Conservation (phyloP, 2,113 vertebrate genomes). For the Chinchilla lanigera region DNA sequence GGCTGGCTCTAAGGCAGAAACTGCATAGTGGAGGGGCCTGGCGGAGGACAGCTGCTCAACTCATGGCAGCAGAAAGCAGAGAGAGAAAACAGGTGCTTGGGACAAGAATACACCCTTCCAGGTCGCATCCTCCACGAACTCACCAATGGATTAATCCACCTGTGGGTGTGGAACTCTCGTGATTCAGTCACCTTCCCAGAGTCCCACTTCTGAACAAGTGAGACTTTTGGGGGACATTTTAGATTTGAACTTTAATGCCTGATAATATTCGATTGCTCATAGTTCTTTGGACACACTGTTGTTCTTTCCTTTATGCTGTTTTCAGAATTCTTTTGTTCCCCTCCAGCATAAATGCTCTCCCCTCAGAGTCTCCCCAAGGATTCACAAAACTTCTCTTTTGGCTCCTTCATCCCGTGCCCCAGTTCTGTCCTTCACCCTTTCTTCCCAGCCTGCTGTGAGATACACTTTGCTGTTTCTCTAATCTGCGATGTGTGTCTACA, state of each 20-base stretch:
- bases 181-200: background rate
- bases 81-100: background rate
- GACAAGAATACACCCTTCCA: background rate
- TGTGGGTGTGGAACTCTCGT: background rate
- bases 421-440: background rate
- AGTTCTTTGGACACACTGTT: background rate
- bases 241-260: background rate
- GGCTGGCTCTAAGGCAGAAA: background rate
- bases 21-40: background rate
- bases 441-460: background rate
- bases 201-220: background rate
- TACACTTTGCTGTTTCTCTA: background rate
- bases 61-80: background rate
- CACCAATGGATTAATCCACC: background rate
- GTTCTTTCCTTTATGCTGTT: background rate
- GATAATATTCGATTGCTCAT: background rate
- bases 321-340: background rate
- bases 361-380: background rate
- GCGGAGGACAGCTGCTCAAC: background rate
- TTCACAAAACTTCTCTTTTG: background rate
- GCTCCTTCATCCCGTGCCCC: background rate
- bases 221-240: background rate
- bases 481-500: background rate
- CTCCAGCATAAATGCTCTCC: background rate
- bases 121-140: background rate